Evolutionary conservation across 2,888 invertebrate genomes (phyloP), one percentile per base, ranked within the genome.

Genomic region (Pimpla rufipes): DNA sequence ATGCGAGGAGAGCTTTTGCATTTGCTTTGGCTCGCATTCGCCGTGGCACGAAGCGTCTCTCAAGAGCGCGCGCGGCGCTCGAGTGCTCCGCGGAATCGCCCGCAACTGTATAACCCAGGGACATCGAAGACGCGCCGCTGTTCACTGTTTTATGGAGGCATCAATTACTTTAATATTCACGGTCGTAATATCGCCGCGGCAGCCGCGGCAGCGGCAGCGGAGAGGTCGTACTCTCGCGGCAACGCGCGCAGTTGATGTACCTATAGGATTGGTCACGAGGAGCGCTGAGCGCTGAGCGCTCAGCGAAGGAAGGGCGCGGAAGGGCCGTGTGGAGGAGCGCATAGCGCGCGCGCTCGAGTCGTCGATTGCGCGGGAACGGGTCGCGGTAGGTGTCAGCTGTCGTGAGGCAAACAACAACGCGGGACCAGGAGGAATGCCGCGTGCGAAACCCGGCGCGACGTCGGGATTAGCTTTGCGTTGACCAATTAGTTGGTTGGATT

Each of bases 111-210:
- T n/a, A 85, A 74, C 77, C 85, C 87, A 86, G 86, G 84, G 88
- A 90, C 90, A 88, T 87, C 86, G 87, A 86, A 86, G 86, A 87
- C 80, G 18, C 21, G 84, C 80, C 87, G 88, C 81, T 87, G 87
- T 87, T 81, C 87, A 88, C 85, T 83, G 88, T 88, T 91, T 91
- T 91, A 91, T 88, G 88, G 88, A 88, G 89, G 89, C 90, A 91
- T 91, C 91, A 89, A 91, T 91, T 91, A 90, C 89, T 90, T 90
- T 89, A 91, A 91, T 91, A 91, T 91, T 90, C 90, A 88, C 87
- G 90, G 88, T 88, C 88, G 89, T 89, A 90, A 90, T 90, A 88
- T 90, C 87, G 84, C 86, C 79, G 86, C 83, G 82, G 78, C 81
- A 79, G 81, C 74, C 74, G 50, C 37, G 35, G 59, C 47, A 47